phyloP scores from a whole-genome alignment of 2,888 invertebrate species.

The Panzeria rudis region DNA sequence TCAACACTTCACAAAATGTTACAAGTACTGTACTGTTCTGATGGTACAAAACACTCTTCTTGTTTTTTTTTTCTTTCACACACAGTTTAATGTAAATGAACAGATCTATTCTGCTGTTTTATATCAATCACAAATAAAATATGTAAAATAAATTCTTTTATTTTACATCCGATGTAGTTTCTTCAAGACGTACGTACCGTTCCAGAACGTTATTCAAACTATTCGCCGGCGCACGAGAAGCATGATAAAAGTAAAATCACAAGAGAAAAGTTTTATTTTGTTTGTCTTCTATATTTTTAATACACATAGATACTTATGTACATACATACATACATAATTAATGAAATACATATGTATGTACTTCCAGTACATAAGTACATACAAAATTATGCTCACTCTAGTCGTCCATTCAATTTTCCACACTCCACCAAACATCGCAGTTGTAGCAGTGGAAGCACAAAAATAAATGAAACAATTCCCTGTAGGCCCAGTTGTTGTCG shows the following conservation, averaged over 20 bases:
- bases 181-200: conserved; percentile 75
- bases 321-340: background rate
- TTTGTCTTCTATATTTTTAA: conserved; percentile 49
- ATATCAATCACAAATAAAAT: conserved; percentile 43
- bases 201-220: conserved; percentile 79
- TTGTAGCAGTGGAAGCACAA: background rate
- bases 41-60: conserved; percentile 24
- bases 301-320: conserved; percentile 1
- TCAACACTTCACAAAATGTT: conserved; percentile 40
- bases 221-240: conserved; percentile 75
- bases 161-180: conserved; percentile 42
- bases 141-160: background rate
- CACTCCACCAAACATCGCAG: conserved; percentile 56
- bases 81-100: conserved; percentile 14
- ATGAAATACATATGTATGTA: too few relatives aligned
- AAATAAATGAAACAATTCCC: background rate
- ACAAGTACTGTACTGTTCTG: conserved; percentile 59
- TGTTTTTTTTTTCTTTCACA: conserved; percentile 16
- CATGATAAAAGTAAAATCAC: conserved; percentile 60
- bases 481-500: too few relatives aligned
- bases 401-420: conserved; percentile 53
- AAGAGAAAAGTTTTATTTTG: conserved; percentile 49
- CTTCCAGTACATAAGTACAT: conserved; percentile 45
- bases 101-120: conserved; percentile 21
- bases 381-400: conserved; percentile 53